A percentile compares a stretch with the other conserved stretches of the same genome.
Evolutionary conservation across 1,140 invertebrate species (phyloP).

Genomic region (Eueides isabella): DNA sequence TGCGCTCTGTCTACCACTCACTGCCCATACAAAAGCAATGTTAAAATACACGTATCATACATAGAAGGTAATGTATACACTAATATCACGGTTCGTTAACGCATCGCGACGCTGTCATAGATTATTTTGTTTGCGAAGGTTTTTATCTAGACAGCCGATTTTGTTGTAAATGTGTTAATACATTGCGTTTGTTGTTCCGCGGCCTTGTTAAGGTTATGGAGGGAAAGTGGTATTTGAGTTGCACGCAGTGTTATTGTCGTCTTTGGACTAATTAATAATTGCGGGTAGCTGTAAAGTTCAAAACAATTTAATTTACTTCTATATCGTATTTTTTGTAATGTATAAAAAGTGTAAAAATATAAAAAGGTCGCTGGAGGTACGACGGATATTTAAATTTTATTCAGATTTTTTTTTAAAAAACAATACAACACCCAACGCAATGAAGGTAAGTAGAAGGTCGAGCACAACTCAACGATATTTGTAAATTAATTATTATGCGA

Average conservation of each 20-base stretch:
- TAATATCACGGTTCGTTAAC: conserved; percentile 21
- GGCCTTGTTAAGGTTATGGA: conserved; percentile 47
- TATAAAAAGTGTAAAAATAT: background rate
- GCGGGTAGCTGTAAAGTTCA: conserved; percentile 15
- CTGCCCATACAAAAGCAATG: conserved; percentile 50
- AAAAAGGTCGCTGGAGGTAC: background rate
- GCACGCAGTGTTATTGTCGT: conserved; percentile 18
- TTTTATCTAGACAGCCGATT: conserved; percentile 39
- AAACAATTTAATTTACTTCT: background rate
- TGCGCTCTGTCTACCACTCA: conserved; percentile 44
- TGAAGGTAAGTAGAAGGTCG: conserved; percentile 8
- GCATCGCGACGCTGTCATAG: conserved; percentile 34
- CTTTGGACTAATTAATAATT: conserved; percentile 10
- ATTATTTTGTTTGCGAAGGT: conserved; percentile 43
- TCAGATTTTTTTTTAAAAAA: conserved; percentile 2
- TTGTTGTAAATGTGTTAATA: conserved; percentile 38
- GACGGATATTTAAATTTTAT: conserved; percentile 33
- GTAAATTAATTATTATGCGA: conserved; percentile 3
- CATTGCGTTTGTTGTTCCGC: conserved; percentile 49
- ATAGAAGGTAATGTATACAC: conserved; percentile 40
- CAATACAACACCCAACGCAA: conserved; percentile 9
- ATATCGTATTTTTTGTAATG: background rate
- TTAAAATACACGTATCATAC: conserved; percentile 8
- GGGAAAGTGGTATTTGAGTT: conserved; percentile 53
- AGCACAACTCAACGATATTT: conserved; percentile 6